Evolutionary conservation across 1,140 invertebrate genomes (phyloP), one percentile per base, ranked within the genome.

Genomic region (Drosophila tropicalis): DNA sequence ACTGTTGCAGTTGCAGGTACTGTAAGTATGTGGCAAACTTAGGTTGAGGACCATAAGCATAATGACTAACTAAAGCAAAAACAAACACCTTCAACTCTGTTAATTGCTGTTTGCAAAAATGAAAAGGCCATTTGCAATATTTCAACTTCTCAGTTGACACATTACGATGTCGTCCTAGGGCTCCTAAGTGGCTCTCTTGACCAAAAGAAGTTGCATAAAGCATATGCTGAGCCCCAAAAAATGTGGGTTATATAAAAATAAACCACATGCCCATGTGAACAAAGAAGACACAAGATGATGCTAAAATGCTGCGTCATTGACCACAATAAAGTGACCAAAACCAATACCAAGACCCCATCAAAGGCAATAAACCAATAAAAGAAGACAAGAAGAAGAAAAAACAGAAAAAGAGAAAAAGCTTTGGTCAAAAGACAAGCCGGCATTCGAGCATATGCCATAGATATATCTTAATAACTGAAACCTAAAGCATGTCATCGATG

Each of bases 201-300:
- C 17, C 69, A 70, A 70, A 73, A 70, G 72, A 73, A 85, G 60
- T 72, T 74, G 71, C 25, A 65, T 67, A 74, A 71, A 76, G 65
- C 56, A 12, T 58, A 41, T 51, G 6, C 19, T 22, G 44, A 22
- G 44, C 44, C 44, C 44, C 44, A 29, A 29, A 79, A 72, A 70
- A 86, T 79, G 64, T 74, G 83, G 72, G 83, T 86, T 86, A 86
- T 76, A 83, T 86, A 86, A 86, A 72, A 76, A 55, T 51, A 58
- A 67, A 55, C 66, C 19, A 65, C 13, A 25, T 63, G 64, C 54
- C 60, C 13, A 62, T 54, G 62, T 29, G 44, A 65, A 68, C 60
- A 67, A 41, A 62, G 68, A 76, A 86, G 61, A 84, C 17, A 67
- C 70, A 74, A 69, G 64, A 62, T 62, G 62, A 29, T 44, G 44